phyloP scores from a whole-genome alignment of 2,113 vertebrate species.

The Oryzias curvinotus region DNA sequence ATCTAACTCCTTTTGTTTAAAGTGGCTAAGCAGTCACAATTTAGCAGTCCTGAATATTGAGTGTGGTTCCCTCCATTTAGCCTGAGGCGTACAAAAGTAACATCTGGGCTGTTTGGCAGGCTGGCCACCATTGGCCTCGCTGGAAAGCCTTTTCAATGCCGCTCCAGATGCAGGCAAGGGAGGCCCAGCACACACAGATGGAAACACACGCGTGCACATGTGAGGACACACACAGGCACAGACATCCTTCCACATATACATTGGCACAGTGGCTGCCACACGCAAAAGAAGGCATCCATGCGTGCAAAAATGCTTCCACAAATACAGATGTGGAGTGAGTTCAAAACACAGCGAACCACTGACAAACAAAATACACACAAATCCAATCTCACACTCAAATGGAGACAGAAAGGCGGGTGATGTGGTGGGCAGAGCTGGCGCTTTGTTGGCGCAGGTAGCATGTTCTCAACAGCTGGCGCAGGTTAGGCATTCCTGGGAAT shows the following conservation, averaged over 20 bases:
- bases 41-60: conserved; percentile 94
- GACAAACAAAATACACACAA: conserved; percentile 53
- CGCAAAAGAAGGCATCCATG: conserved; percentile 29
- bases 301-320: conserved; percentile 45
- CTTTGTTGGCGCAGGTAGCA: conserved; percentile 96
- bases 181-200: conserved; percentile 96
- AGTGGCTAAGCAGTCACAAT: conserved; percentile 35
- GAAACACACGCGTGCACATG: conserved; percentile 68
- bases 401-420: conserved; percentile 97
- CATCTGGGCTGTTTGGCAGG: conserved; percentile 99
- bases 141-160: conserved; percentile 93
- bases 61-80: conserved; percentile 94
- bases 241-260: conserved; percentile 24
- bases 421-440: conserved; percentile 91
- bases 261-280: conserved; percentile 19
- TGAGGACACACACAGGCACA: conserved; percentile 16
- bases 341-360: conserved; percentile 39
- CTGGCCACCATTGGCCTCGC: conserved; percentile 90
- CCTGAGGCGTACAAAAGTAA: conserved; percentile 96
- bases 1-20: conserved; percentile 11
- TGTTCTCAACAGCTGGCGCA: conserved; percentile 99
- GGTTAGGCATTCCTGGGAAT: conserved; percentile 99
- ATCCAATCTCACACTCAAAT: conserved; percentile 83
- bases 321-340: conserved; percentile 66
- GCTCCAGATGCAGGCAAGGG: conserved; percentile 98